phyloP scores from a whole-genome alignment of 1,140 invertebrate genomes.

The Solenopsis fugax region DNA sequence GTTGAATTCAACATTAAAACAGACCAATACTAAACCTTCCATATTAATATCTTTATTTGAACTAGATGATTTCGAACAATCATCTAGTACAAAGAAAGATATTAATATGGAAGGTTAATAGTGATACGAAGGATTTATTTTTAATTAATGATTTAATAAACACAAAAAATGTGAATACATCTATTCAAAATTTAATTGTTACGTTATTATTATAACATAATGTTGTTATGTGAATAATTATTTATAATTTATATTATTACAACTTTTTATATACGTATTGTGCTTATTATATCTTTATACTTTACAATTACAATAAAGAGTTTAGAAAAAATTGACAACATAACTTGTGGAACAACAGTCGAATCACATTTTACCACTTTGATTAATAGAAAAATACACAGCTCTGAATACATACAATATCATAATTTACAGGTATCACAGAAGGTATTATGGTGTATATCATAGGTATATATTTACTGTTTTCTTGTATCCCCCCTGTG shows the following conservation, averaged over 20 bases:
- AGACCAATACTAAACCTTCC: not conserved
- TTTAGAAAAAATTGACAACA: not conserved
- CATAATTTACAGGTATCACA: conserved; percentile 47
- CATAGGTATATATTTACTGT: conserved; percentile 44
- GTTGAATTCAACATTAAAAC: not conserved
- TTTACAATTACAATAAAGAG: not conserved
- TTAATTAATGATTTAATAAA: not conserved
- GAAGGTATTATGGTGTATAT: conserved; percentile 29
- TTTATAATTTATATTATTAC: conserved; percentile 8
- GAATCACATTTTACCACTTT: not conserved
- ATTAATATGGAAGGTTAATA: no score
- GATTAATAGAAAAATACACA: conserved; percentile 52
- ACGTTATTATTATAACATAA: no score
- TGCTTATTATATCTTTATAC: not conserved
- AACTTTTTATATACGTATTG: not conserved
- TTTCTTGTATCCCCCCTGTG: conserved; percentile 33
- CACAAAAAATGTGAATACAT: not conserved
- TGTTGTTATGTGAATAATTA: not conserved
- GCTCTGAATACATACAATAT: conserved; percentile 1
- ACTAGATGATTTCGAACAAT: not conserved
- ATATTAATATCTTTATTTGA: not conserved
- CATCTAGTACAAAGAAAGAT: no score
- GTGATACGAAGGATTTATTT: not conserved
- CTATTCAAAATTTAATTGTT: not conserved
- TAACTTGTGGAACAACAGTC: not conserved